A percentile compares a stretch with the other conserved stretches of the same genome.
Conservation (phyloP, 2,113 vertebrate species). For the Megaceryle torquata region DNA sequence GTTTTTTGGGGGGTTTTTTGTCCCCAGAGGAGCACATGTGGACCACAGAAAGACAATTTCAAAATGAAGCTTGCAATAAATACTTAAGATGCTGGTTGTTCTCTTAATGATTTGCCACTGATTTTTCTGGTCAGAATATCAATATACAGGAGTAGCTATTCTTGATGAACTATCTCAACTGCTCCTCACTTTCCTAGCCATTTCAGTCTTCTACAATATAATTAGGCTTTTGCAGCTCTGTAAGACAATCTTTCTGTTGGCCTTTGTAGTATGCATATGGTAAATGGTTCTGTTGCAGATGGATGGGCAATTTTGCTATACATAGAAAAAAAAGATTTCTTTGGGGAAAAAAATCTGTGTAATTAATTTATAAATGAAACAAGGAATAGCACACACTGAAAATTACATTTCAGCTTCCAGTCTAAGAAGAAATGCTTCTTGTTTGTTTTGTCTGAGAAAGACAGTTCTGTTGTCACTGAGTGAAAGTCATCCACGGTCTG, state of each 20-base stretch:
- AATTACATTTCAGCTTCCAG: not conserved
- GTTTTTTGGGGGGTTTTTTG: not conserved
- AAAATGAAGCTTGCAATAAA: not conserved
- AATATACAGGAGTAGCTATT: not conserved
- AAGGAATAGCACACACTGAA: not conserved
- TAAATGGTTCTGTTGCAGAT: not conserved
- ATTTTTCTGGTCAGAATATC: not conserved
- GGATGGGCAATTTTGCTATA: not conserved
- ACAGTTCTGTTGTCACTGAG: not conserved
- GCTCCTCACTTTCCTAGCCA: not conserved
- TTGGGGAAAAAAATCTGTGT: not conserved
- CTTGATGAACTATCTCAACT: not conserved
- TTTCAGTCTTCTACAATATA: not conserved
- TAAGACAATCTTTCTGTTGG: not conserved
- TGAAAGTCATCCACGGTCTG: not conserved
- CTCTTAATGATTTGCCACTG: not conserved
- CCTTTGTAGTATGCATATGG: not conserved
- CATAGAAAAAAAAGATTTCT: constrained; percentile 7
- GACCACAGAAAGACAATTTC: not conserved
- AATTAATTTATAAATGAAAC: constrained; percentile 24
- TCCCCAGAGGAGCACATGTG: not conserved
- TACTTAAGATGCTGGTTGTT: not conserved
- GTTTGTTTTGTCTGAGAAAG: not conserved
- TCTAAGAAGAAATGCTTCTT: not conserved
- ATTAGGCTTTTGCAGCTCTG: not conserved